Conservation (phyloP, 2,113 vertebrate species). For the Lipotes vexillifer region DNA sequence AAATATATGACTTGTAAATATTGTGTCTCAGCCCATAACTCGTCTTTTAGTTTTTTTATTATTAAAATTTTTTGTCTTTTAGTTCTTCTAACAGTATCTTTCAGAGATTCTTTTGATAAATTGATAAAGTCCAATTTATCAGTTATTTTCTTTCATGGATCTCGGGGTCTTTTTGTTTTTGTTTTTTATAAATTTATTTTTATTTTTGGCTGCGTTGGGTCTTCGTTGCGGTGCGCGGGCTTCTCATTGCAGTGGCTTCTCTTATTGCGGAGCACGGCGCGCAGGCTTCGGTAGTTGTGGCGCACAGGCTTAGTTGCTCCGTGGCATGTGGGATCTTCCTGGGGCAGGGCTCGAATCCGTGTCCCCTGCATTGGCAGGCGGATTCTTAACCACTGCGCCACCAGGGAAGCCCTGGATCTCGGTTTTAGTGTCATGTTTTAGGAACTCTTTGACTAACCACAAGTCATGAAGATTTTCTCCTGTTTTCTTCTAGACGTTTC, state of each 20-base stretch:
- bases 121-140: not conserved
- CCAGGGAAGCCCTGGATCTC: too few species aligned
- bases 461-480: not conserved
- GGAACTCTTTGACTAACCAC: not conserved
- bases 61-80: not conserved
- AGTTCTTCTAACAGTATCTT: not conserved
- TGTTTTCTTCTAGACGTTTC: not conserved
- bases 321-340: too few species aligned
- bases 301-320: too few species aligned
- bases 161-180: not conserved
- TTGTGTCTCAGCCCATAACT: not conserved
- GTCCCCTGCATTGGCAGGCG: too few species aligned
- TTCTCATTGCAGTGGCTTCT: too few species aligned
- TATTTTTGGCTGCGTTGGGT: too few species aligned
- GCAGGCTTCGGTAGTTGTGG: too few species aligned
- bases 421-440: not conserved
- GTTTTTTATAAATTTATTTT: too few species aligned
- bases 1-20: not conserved
- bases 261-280: too few species aligned
- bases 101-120: not conserved
- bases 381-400: too few species aligned
- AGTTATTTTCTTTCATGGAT: not conserved
- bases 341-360: too few species aligned
- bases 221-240: too few species aligned
- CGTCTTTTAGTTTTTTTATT: not conserved